A percentile compares a stretch with the other conserved stretches of the same genome.
Evolutionary conservation across 2,797 vertebrate genomes (phyloP).

Genomic region (Rhinella marina): DNA sequence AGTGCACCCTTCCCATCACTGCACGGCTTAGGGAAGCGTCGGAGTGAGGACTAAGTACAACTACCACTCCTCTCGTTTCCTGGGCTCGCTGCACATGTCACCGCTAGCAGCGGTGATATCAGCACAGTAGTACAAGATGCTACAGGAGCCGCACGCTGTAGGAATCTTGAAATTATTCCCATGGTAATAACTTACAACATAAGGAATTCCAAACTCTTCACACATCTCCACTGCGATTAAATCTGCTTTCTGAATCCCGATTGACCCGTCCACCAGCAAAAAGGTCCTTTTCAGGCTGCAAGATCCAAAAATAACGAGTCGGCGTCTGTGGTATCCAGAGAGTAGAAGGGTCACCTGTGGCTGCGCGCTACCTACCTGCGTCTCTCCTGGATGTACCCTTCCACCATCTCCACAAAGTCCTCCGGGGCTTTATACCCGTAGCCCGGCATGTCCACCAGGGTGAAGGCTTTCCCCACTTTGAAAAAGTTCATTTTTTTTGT

Average conservation of each 20-base stretch:
- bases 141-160: too few species aligned
- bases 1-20: too few species aligned
- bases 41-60: too few species aligned
- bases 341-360: not conserved
- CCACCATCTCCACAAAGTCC: slow-evolving; percentile 95
- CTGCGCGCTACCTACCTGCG: slow-evolving; percentile 77
- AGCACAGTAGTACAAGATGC: too few species aligned
- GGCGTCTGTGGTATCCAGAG: not conserved
- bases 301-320: slow-evolving; percentile 40
- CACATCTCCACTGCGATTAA: slow-evolving; percentile 90
- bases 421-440: slow-evolving; percentile 86
- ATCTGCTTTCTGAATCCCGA: slow-evolving; percentile 85
- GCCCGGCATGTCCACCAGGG: slow-evolving; percentile 94
- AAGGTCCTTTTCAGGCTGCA: slow-evolving; percentile 90
- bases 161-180: too few species aligned
- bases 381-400: slow-evolving; percentile 85
- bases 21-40: too few species aligned
- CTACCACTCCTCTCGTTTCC: too few species aligned
- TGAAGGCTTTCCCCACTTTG: slow-evolving; percentile 86
- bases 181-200: slow-evolving; percentile 78
- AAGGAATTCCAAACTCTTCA: slow-evolving; percentile 89
- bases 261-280: slow-evolving; percentile 86
- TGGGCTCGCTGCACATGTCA: too few species aligned
- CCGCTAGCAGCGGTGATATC: too few species aligned
- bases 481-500: slow-evolving; percentile 99